These are phyloP conservation scores for Fulica atra DNA, from an alignment of 2,113 vertebrate genomes.

Conservation along the genomic window DNA sequence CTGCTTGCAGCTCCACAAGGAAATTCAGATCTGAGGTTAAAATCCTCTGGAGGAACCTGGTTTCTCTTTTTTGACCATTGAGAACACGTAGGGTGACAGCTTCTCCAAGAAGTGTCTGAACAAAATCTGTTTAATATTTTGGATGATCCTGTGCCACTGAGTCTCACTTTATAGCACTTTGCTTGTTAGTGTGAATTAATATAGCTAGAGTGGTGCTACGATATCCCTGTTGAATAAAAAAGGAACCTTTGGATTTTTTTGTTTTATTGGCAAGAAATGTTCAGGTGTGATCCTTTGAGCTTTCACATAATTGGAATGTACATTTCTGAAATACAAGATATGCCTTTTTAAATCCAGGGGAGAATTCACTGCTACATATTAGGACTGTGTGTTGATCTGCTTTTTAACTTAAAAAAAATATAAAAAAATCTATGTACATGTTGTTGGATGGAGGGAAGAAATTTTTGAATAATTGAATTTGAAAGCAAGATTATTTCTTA, in stretches of 20 bases:
- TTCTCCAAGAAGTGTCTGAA: neutral
- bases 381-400: neutral
- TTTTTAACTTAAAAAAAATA: neutral
- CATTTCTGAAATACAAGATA: neutral
- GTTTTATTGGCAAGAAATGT: neutral
- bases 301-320: neutral
- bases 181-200: neutral
- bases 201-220: neutral
- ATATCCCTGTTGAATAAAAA: neutral
- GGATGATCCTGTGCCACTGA: neutral
- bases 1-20: neutral
- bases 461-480: neutral
- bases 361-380: neutral
- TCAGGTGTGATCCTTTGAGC: neutral
- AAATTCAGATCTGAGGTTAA: neutral
- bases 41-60: neutral
- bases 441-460: neutral
- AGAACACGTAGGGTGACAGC: neutral
- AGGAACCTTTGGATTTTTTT: neutral
- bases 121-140: neutral
- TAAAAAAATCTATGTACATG: neutral
- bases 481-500: conserved; percentile 26
- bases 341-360: neutral
- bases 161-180: neutral
- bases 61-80: neutral